Evolutionary conservation across 2,888 invertebrate species (phyloP).

Genomic region (Nysson spinosus): DNA sequence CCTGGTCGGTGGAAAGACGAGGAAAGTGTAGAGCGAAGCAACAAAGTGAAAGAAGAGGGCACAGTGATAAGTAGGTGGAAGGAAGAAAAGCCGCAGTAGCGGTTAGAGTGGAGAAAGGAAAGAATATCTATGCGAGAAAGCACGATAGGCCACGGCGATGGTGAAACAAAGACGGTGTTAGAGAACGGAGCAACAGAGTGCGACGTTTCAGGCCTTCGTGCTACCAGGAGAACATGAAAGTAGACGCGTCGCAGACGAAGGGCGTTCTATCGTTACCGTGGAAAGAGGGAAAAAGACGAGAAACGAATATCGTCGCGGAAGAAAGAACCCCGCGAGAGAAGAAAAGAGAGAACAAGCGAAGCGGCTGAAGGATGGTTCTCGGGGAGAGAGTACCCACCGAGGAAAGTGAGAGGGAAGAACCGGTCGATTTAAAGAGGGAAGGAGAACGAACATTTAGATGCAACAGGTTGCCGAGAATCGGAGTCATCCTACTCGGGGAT

Average conservation of each 20-base stretch:
- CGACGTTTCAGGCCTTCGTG: slow-evolving; percentile 73
- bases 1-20: neutral
- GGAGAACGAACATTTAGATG: slow-evolving; percentile 31
- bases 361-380: slow-evolving; percentile 17
- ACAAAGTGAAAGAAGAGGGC: slow-evolving; percentile 4
- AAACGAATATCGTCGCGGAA: slow-evolving; percentile 21
- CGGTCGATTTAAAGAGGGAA: slow-evolving; percentile 20
- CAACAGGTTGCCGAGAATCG: slow-evolving; percentile 53
- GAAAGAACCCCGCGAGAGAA: slow-evolving; percentile 31
- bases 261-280: slow-evolving; percentile 59
- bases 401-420: slow-evolving; percentile 24
- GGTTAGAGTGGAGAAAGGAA: slow-evolving; percentile 31
- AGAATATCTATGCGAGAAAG: slow-evolving; percentile 35
- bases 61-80: slow-evolving; percentile 14
- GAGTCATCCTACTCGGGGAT: slow-evolving; percentile 32
- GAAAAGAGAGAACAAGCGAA: slow-evolving; percentile 26
- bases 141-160: slow-evolving; percentile 36
- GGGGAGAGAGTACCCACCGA: slow-evolving; percentile 22
- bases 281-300: slow-evolving; percentile 49
- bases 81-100: slow-evolving; percentile 21
- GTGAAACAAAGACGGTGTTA: slow-evolving; percentile 60
- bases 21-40: neutral
- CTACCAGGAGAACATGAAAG: slow-evolving; percentile 73
- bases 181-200: slow-evolving; percentile 74
- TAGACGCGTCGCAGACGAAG: slow-evolving; percentile 60